Percentiles rank a stretch among this genome's conserved stretches.
phyloP scores from a whole-genome alignment of 2,113 vertebrate species.

The Ancistrus triradiatus region DNA sequence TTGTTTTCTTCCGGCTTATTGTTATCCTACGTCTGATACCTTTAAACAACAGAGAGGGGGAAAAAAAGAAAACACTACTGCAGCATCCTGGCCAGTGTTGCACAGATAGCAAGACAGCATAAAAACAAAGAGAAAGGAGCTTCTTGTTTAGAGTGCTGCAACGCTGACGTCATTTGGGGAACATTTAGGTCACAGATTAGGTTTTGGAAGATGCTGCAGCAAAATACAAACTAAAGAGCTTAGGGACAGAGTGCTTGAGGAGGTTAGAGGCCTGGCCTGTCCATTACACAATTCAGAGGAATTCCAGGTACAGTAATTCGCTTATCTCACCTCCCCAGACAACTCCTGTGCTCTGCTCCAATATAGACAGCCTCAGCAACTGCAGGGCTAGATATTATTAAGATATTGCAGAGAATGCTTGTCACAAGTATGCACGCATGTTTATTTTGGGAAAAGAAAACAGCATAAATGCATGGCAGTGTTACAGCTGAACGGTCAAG shows the following conservation, averaged over 20 bases:
- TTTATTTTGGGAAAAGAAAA: neutral
- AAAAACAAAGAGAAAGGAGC: constrained; percentile 44
- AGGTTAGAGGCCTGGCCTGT: constrained; percentile 4
- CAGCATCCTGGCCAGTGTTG: constrained; percentile 47
- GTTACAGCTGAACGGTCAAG: constrained; percentile 38
- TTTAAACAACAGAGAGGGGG: constrained; percentile 63
- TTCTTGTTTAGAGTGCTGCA: constrained; percentile 43
- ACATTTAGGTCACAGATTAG: constrained; percentile 54
- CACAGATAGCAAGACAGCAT: constrained; percentile 27
- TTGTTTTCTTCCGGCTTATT: constrained; percentile 72
- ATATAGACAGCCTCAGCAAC: neutral
- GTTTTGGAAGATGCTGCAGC: constrained; percentile 35
- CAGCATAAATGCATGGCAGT: neutral
- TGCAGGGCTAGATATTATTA: constrained; percentile 2
- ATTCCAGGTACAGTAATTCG: constrained; percentile 25
- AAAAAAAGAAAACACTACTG: constrained; percentile 48
- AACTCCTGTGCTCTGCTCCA: neutral
- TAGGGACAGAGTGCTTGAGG: constrained; percentile 2
- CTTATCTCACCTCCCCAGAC: constrained; percentile 35
- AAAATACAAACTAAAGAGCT: constrained; percentile 29
- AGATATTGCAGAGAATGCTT: constrained; percentile 1
- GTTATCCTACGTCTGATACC: constrained; percentile 65
- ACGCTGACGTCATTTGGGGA: constrained; percentile 54
- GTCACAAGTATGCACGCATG: neutral
- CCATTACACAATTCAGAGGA: constrained; percentile 11